These are phyloP conservation scores for Cyprinella venusta DNA, from an alignment of 2,797 vertebrate genomes.

Conservation along the genomic window DNA sequence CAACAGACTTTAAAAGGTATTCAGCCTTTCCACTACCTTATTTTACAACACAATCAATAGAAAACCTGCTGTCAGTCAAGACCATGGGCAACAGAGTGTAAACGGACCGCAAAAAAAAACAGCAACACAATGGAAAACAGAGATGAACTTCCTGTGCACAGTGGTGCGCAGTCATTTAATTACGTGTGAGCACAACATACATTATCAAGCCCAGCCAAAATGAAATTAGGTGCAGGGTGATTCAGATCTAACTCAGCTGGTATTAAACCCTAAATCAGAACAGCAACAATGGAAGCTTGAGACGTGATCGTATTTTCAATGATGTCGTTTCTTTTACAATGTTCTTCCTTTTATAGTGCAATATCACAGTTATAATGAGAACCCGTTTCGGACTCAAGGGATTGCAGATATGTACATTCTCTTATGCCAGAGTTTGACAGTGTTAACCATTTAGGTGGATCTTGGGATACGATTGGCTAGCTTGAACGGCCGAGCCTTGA, in stretches of 20 bases:
- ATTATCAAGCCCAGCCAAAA: slow-evolving; percentile 38
- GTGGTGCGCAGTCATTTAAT: slow-evolving; percentile 45
- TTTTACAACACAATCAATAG: slow-evolving; percentile 21
- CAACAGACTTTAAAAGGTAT: slow-evolving; percentile 5
- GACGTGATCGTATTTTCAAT: slow-evolving; percentile 25
- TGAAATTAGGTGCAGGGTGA: slow-evolving; percentile 44
- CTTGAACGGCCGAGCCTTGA: slow-evolving; percentile 25
- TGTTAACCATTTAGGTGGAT: slow-evolving; percentile 18
- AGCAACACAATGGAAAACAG: slow-evolving; percentile 24
- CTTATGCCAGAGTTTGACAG: background rate
- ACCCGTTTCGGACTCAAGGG: slow-evolving; percentile 16
- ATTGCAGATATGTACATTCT: background rate
- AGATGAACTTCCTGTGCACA: slow-evolving; percentile 31
- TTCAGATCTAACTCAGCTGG: slow-evolving; percentile 33
- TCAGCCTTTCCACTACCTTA: background rate
- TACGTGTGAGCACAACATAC: slow-evolving; percentile 40
- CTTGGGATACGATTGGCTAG: slow-evolving; percentile 16
- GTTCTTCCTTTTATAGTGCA: slow-evolving; percentile 23
- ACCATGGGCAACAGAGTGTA: background rate
- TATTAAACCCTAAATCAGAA: slow-evolving; percentile 51
- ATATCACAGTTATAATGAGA: slow-evolving; percentile 26
- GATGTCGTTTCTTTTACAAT: slow-evolving; percentile 18
- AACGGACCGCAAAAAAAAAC: slow-evolving; percentile 22
- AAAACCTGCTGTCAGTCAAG: slow-evolving; percentile 28
- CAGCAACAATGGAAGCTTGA: slow-evolving; percentile 10